These are phyloP conservation scores for Euphydryas editha DNA, from an alignment of 2,888 invertebrate species.

Conservation along the genomic window DNA sequence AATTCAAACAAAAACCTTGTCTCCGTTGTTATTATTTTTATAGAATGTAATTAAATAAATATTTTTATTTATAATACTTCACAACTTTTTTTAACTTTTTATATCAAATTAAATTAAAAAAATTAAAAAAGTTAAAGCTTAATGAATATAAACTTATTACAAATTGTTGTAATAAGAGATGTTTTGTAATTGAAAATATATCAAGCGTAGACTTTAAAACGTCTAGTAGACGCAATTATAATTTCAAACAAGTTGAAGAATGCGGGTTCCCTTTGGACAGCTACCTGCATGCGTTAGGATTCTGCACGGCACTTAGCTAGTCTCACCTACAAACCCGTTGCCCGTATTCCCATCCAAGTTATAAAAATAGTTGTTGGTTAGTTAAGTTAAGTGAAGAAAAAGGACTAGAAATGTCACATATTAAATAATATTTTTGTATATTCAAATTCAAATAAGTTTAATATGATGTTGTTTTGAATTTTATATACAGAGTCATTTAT, in stretches of 20 bases:
- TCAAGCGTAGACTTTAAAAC: conserved; percentile 16
- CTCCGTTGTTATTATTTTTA: no score
- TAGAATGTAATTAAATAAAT: no score
- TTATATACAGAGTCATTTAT: not conserved
- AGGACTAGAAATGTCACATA: conserved; percentile 52
- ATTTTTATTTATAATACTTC: no score
- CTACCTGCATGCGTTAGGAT: conserved; percentile 79
- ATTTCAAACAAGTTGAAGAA: conserved; percentile 45
- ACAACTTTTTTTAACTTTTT: no score
- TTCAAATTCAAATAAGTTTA: not conserved
- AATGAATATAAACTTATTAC: not conserved
- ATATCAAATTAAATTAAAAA: no score
- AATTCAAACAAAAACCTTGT: no score
- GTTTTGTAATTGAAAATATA: conserved; percentile 28
- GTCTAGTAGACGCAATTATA: conserved; percentile 35
- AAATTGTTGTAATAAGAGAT: not conserved
- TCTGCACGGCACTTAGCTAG: conserved; percentile 67
- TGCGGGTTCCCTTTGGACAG: conserved; percentile 50
- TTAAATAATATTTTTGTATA: not conserved
- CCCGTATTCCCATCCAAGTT: conserved; percentile 77
- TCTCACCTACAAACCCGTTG: conserved; percentile 83
- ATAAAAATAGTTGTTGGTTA: conserved; percentile 77
- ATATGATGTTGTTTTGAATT: not conserved
- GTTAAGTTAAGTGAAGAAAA: conserved; percentile 68
- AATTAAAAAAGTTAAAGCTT: no score